Evolutionary conservation across 1,140 invertebrate species (phyloP).

Genomic region (Marisa cornuarietis): DNA sequence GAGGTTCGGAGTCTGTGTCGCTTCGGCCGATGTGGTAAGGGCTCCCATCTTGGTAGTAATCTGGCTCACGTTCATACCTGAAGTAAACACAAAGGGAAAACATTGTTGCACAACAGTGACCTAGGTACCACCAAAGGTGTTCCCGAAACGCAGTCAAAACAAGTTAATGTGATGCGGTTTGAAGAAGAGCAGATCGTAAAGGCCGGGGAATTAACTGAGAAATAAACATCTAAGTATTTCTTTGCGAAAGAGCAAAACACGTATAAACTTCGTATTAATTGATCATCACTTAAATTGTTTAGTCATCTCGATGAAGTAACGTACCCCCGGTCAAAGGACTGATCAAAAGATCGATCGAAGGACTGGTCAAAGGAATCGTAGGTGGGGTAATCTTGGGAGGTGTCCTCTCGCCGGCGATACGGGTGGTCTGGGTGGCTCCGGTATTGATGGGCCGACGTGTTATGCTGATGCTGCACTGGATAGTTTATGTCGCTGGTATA

Average conservation of each 20-base stretch:
- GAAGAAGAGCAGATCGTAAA: too few relatives aligned
- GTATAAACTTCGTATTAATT: too few relatives aligned
- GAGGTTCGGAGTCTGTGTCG: conserved; percentile 77
- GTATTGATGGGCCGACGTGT: conserved; percentile 65
- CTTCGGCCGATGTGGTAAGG: conserved; percentile 60
- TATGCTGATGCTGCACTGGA: conserved; percentile 76
- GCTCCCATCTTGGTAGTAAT: conserved; percentile 45
- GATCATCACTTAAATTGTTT: too few relatives aligned
- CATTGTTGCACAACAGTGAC: not conserved
- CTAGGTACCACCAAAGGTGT: too few relatives aligned
- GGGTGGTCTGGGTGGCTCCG: conserved; percentile 47
- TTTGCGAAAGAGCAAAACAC: too few relatives aligned
- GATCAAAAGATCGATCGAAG: conserved; percentile 49
- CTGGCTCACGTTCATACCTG: conserved; percentile 45
- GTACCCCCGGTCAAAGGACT: conserved; percentile 48
- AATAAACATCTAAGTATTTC: too few relatives aligned
- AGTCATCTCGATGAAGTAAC: not conserved
- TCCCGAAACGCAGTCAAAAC: too few relatives aligned
- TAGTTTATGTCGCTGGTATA: conserved; percentile 97
- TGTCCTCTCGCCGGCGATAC: conserved; percentile 35
- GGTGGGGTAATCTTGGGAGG: conserved; percentile 32
- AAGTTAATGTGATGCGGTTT: too few relatives aligned
- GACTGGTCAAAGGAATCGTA: conserved; percentile 43
- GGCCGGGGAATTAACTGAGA: too few relatives aligned
- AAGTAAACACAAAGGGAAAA: not conserved